Percentiles rank a stretch among this genome's conserved stretches.
Conservation (phyloP, 1,140 invertebrate species). For the Penaeus japonicus region DNA sequence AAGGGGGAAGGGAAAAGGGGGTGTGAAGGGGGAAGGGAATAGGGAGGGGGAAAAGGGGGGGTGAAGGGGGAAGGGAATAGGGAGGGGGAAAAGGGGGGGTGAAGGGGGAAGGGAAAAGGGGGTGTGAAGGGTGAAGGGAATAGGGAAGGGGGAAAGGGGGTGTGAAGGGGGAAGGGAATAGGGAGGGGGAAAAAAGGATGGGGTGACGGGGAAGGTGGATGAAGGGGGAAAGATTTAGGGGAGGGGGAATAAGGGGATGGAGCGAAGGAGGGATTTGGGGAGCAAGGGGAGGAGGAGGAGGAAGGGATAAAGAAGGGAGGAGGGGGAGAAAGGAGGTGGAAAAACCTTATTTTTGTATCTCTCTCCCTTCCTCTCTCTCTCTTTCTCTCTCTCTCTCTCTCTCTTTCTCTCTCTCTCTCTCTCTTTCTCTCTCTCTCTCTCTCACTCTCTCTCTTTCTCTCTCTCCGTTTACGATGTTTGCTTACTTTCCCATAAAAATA, state of each 20-base stretch:
- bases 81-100: too few species aligned
- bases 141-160: background rate
- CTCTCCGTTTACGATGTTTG: too few species aligned
- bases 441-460: too few species aligned
- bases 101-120: background rate
- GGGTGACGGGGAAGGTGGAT: background rate
- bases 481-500: too few species aligned
- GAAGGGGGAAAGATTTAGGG: background rate
- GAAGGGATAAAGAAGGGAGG: background rate
- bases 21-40: background rate
- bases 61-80: background rate
- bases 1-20: background rate
- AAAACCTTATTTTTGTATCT: background rate
- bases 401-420: background rate
- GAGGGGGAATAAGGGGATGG: background rate
- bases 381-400: background rate
- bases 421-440: background rate
- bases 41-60: background rate
- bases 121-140: background rate
- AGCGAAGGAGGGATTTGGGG: background rate
- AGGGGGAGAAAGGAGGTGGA: background rate
- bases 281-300: background rate
- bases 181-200: background rate
- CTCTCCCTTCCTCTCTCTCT: background rate
- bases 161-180: background rate